Base-by-base conservation (phyloP, 2,113 vertebrate genomes). In the Cariama cristata region DNA sequence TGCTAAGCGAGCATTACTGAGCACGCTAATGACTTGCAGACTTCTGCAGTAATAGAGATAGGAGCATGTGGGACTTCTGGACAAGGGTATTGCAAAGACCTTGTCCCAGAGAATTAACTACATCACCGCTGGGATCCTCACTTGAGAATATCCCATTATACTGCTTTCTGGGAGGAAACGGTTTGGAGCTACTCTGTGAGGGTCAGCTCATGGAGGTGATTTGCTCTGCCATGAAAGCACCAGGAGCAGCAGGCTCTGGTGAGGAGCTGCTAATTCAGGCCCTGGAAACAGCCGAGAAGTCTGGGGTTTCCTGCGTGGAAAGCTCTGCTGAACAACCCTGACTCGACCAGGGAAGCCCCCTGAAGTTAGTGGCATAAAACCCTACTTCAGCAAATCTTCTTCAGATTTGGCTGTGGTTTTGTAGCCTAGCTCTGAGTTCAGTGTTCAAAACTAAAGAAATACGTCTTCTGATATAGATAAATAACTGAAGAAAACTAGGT, bases 21-120 rank as follows among this genome's bases (percentile, higher is more conserved):
- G 74, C 49, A 23, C 4, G 22, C 83, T 94, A 73, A 93, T 73
- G 67, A 90, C 80, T 93, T 94, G 93, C 80, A 82, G 87, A 86
- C 71, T n/a, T 95, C 56, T 91, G 94, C 95, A 95, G 73, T 58
- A 95, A 58, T 0, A 75, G 56, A 68, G 67, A 40, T 35, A 69
- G 66, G 53, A 50, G 45, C 52, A n/a, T 32, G 6, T 82, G 76
- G 45, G 80, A 40, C 49, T 87, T 16, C 27, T 60, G 60, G 89
- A 75, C 52, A 64, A 93, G 69, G 72, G 8, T 68, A 64, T 56
- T 35, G 11, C 24, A 45, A 71, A 86, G 82, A 67, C 55, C 30
- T 69, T 62, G 40, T 81, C 56, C 33, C 11, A 32, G 42, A 63
- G 73, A 86, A 56, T 88, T 95, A 95, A 81, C 56, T 3, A 0